Evolutionary conservation across 1,140 invertebrate genomes (phyloP).

Genomic region (Zeugodacus cucurbitae): DNA sequence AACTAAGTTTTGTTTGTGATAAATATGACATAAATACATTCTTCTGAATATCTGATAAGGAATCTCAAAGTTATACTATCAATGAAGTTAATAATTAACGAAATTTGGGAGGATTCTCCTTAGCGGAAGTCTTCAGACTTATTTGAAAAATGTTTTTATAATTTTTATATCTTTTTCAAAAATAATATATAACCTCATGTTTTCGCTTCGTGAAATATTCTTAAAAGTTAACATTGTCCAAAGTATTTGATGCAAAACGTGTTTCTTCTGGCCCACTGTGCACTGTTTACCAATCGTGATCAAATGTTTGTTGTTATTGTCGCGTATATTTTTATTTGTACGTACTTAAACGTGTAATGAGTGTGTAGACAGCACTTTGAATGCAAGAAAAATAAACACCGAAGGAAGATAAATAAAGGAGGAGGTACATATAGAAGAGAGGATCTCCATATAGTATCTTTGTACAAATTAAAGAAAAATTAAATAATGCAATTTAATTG

Average conservation of each 20-base stretch:
- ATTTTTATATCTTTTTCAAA: no score
- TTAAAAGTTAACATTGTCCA: background rate
- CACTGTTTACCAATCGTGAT: background rate
- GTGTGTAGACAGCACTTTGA: constrained; percentile 6
- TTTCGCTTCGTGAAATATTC: background rate
- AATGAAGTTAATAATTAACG: no score
- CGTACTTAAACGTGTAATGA: constrained; percentile 20
- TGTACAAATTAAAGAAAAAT: background rate
- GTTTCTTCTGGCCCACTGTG: background rate
- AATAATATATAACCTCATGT: no score
- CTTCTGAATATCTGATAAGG: no score
- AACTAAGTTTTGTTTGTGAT: no score
- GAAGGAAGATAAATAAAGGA: background rate
- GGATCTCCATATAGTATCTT: background rate
- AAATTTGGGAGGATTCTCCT: no score
- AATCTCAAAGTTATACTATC: no score
- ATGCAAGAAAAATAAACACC: background rate
- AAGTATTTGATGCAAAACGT: no score
- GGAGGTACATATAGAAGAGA: background rate
- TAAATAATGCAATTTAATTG: no score
- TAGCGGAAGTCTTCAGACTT: no score
- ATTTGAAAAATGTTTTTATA: no score
- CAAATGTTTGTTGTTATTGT: background rate
- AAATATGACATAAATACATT: no score
- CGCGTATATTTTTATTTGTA: background rate